Evolutionary conservation across 2,113 vertebrate genomes (phyloP).

Genomic region (Nettapus auritus): DNA sequence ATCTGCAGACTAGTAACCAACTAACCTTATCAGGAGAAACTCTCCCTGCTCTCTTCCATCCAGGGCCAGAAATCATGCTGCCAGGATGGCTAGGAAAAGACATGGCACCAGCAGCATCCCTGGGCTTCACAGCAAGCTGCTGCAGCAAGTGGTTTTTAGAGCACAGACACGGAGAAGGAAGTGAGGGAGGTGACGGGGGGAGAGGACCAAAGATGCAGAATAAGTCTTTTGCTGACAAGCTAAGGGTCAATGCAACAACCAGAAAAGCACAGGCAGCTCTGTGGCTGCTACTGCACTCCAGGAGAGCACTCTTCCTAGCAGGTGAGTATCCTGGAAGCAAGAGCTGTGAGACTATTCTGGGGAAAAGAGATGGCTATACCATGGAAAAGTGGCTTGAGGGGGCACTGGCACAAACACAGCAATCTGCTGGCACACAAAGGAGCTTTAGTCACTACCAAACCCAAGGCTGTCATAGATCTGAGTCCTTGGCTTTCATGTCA

Average conservation of each 20-base stretch:
- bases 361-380: not conserved
- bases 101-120: not conserved
- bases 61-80: not conserved
- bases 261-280: not conserved
- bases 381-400: not conserved
- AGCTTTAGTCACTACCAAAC: not conserved
- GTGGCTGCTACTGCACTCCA: not conserved
- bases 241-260: not conserved
- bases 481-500: not conserved
- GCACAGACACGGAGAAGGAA: not conserved
- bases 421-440: fast-evolving
- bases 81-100: not conserved
- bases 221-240: not conserved
- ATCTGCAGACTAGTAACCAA: not conserved
- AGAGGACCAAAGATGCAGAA: not conserved
- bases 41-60: not conserved
- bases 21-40: not conserved
- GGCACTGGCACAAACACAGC: not conserved
- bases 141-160: fast-evolving
- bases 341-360: not conserved
- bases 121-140: not conserved
- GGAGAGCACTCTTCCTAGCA: fast-evolving
- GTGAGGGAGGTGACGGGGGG: fast-evolving
- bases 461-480: not conserved
- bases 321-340: not conserved